Percentiles rank a stretch among this genome's conserved stretches.
Conservation (phyloP, 1,140 invertebrate genomes). For the Homalodisca vitripennis region DNA sequence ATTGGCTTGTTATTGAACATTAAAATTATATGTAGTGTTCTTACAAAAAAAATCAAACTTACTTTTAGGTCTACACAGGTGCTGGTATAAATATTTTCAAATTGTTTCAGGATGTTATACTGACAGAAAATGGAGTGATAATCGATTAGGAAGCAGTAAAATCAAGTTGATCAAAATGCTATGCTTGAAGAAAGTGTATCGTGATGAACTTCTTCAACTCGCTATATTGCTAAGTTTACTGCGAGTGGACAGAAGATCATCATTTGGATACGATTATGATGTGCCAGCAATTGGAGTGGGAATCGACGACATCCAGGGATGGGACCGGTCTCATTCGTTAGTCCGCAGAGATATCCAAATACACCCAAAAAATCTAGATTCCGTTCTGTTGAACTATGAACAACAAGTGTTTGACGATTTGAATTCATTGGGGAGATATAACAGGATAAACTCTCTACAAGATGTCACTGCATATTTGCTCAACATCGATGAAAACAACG, state of each 20-base stretch:
- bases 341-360: slow-evolving; percentile 57
- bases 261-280: slow-evolving; percentile 55
- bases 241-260: slow-evolving; percentile 67
- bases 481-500: slow-evolving; percentile 16
- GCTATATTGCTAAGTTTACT: slow-evolving; percentile 75
- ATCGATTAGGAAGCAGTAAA: slow-evolving; percentile 8
- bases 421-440: slow-evolving; percentile 63
- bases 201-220: slow-evolving; percentile 75
- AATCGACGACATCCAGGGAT: slow-evolving; percentile 62
- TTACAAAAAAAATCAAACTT: too few species aligned
- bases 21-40: too few species aligned
- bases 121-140: slow-evolving; percentile 16
- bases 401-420: slow-evolving; percentile 72
- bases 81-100: too few species aligned
- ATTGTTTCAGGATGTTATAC: slow-evolving; percentile 10
- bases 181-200: slow-evolving; percentile 70
- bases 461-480: slow-evolving; percentile 55
- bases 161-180: slow-evolving; percentile 55
- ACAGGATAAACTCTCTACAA: slow-evolving; percentile 47
- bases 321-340: slow-evolving; percentile 51
- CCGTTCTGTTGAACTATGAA: slow-evolving; percentile 68
- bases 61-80: too few species aligned
- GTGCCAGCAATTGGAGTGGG: slow-evolving; percentile 53
- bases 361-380: slow-evolving; percentile 73
- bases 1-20: too few species aligned